These are phyloP conservation scores for Cyanoderma ruficeps DNA, from an alignment of 2,113 vertebrate genomes.

Conservation along the genomic window DNA sequence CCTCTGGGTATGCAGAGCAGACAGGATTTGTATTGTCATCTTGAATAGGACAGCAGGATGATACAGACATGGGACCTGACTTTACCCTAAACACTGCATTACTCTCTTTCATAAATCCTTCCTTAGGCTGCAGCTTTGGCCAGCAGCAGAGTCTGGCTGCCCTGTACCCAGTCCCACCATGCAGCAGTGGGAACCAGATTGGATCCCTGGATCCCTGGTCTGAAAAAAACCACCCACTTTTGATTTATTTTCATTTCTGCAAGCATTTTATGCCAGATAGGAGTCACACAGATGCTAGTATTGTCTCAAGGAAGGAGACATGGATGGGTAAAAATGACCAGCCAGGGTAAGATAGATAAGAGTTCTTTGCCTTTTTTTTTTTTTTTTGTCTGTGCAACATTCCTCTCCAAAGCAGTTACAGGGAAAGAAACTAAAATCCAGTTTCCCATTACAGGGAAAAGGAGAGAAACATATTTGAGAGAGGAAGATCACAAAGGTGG, in stretches of 20 bases:
- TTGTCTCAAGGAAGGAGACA: neutral
- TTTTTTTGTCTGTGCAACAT: neutral
- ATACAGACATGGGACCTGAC: accelerated
- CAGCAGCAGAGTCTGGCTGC: neutral
- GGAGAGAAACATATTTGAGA: neutral
- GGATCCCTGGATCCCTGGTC: neutral
- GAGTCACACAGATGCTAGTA: neutral
- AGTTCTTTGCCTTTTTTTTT: neutral
- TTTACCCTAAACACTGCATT: neutral
- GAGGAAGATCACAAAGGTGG: neutral
- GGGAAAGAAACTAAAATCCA: neutral
- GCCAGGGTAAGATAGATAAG: neutral
- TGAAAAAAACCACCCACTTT: accelerated
- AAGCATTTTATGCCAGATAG: neutral
- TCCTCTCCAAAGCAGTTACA: neutral
- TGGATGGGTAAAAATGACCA: neutral
- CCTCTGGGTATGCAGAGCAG: neutral
- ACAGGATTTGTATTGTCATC: neutral
- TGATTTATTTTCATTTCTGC: neutral
- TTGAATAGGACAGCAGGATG: neutral
- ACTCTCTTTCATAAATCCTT: neutral
- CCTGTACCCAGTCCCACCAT: accelerated
- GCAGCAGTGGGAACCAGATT: neutral
- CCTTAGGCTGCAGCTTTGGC: neutral
- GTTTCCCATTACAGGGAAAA: neutral